Percentiles rank a stretch among this genome's conserved stretches.
Conservation (phyloP, 2,797 vertebrate genomes). For the Psittacula echo region DNA sequence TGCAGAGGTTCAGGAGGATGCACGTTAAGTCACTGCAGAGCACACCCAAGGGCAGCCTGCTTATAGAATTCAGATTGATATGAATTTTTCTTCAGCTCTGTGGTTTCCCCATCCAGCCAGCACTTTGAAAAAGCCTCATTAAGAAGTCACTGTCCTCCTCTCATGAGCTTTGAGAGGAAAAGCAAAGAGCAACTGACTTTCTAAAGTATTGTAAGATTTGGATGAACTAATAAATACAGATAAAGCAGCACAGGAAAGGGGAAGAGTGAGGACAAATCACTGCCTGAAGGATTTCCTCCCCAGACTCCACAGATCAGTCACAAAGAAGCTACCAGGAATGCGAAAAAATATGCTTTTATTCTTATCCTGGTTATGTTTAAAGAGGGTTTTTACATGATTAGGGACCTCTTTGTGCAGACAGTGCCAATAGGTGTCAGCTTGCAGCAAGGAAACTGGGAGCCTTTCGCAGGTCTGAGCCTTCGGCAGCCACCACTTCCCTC, state of each 20-base stretch:
- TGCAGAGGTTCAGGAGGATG: background rate
- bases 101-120: background rate
- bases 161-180: background rate
- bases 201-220: background rate
- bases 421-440: background rate
- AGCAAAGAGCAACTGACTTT: background rate
- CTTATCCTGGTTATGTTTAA: background rate
- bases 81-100: background rate
- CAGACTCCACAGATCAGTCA: accelerated
- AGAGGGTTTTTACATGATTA: background rate
- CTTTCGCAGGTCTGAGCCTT: background rate
- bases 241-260: background rate
- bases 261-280: background rate
- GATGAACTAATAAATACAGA: background rate
- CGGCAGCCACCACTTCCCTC: background rate
- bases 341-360: background rate
- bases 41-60: background rate
- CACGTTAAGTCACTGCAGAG: background rate
- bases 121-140: background rate
- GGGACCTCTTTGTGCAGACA: background rate
- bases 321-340: background rate
- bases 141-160: background rate
- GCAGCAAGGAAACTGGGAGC: background rate
- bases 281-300: background rate
- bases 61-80: background rate